phyloP scores from a whole-genome alignment of 2,113 vertebrate species.

The Cariama cristata region DNA sequence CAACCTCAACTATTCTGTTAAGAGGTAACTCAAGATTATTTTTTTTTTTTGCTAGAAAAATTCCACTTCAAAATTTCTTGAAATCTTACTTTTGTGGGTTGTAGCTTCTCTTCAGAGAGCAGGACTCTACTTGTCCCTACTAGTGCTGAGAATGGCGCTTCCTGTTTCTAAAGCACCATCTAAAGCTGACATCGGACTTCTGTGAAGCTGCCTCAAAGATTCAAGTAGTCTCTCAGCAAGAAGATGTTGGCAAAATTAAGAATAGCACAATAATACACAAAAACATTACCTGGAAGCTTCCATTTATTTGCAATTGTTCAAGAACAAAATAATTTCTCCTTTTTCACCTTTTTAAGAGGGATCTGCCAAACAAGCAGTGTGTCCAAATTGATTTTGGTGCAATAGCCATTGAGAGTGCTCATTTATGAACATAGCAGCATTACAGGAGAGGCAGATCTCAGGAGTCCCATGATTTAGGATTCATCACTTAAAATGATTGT shows the following conservation, averaged over 20 bases:
- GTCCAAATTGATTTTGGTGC: neutral
- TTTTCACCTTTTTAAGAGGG: neutral
- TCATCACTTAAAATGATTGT: neutral
- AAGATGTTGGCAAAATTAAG: neutral
- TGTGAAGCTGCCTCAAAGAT: neutral
- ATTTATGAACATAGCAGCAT: neutral
- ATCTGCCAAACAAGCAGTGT: neutral
- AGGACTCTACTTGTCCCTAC: neutral
- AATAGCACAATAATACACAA: neutral
- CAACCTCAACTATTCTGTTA: neutral
- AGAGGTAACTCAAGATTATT: neutral
- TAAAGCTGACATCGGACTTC: constrained; percentile 16
- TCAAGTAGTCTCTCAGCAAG: neutral
- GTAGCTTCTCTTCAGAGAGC: neutral
- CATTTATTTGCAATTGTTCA: neutral
- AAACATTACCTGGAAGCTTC: neutral
- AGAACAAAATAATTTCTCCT: neutral
- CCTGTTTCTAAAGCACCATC: neutral
- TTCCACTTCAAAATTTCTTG: neutral
- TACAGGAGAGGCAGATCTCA: neutral
- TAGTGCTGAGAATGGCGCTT: neutral
- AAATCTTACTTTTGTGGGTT: neutral
- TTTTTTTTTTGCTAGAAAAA: neutral
- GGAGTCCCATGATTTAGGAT: neutral
- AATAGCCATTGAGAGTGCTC: neutral